Conservation (phyloP, 2,888 invertebrate species). For the Hartigia nigra region DNA sequence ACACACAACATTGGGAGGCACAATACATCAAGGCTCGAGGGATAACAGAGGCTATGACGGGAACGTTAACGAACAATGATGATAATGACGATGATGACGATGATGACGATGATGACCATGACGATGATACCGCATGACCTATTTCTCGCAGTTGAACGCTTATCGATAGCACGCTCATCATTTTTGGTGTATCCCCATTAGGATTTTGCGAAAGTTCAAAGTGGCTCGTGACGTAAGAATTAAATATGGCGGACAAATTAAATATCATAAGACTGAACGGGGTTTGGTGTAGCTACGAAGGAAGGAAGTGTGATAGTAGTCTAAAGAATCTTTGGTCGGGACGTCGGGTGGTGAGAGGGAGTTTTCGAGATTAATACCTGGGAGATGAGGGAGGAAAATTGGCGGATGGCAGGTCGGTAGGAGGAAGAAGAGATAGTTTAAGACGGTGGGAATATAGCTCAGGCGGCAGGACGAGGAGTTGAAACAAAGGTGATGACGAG, state of each 20-base stretch:
- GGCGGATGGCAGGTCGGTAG: background rate
- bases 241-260: background rate
- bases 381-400: background rate
- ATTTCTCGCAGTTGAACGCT: background rate
- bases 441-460: background rate
- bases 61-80: slow-evolving; percentile 17
- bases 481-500: background rate
- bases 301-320: background rate
- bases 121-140: slow-evolving; percentile 16
- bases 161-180: background rate
- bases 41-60: slow-evolving; percentile 22
- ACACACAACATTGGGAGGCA: slow-evolving; percentile 62
- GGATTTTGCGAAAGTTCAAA: background rate
- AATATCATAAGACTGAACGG: background rate
- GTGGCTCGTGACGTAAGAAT: background rate
- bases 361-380: background rate
- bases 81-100: slow-evolving; percentile 32
- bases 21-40: slow-evolving; percentile 48
- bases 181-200: background rate
- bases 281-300: background rate
- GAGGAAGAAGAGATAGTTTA: background rate
- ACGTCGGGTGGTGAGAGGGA: background rate
- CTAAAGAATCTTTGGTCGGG: background rate
- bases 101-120: slow-evolving; percentile 39
- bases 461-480: background rate